Evolutionary conservation across 2,888 invertebrate genomes (phyloP).

Genomic region (Cremastinae sp.): DNA sequence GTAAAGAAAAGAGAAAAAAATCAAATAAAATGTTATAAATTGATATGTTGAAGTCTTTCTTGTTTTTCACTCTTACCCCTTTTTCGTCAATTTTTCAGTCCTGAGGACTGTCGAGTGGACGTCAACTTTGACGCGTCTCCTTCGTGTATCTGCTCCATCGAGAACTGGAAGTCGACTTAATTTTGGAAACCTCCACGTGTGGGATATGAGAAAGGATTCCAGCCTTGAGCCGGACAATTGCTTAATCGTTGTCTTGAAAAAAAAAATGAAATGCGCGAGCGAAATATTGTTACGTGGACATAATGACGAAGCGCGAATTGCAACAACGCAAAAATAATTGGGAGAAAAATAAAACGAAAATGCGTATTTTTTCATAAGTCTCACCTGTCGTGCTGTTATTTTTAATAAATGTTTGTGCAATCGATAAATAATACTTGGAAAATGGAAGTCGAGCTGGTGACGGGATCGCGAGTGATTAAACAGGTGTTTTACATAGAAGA

Average conservation of each 20-base stretch:
- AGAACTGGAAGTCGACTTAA: neutral
- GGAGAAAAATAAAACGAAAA: too few species aligned
- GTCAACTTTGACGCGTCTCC: neutral
- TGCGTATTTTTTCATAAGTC: too few species aligned
- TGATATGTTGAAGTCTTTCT: slow-evolving; percentile 69
- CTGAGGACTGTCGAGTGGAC: too few species aligned
- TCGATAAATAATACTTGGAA: neutral
- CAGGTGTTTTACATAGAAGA: neutral
- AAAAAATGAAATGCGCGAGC: neutral
- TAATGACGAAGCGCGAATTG: slow-evolving; percentile 30
- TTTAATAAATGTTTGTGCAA: too few species aligned
- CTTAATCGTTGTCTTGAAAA: slow-evolving; percentile 14
- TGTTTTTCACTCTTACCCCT: slow-evolving; percentile 1
- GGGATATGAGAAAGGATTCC: neutral
- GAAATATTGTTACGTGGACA: slow-evolving; percentile 27
- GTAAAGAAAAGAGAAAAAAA: slow-evolving; percentile 68
- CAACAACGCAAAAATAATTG: slow-evolving; percentile 7
- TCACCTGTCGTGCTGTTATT: too few species aligned
- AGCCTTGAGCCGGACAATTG: neutral
- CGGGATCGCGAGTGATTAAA: slow-evolving; percentile 21
- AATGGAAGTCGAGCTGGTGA: too few species aligned
- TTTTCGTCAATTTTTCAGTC: neutral
- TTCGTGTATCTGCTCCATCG: neutral
- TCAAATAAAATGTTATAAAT: slow-evolving; percentile 78
- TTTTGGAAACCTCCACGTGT: too few species aligned